These are phyloP conservation scores for Nemoura dubitans DNA, from an alignment of 2,888 invertebrate genomes.

Conservation along the genomic window DNA sequence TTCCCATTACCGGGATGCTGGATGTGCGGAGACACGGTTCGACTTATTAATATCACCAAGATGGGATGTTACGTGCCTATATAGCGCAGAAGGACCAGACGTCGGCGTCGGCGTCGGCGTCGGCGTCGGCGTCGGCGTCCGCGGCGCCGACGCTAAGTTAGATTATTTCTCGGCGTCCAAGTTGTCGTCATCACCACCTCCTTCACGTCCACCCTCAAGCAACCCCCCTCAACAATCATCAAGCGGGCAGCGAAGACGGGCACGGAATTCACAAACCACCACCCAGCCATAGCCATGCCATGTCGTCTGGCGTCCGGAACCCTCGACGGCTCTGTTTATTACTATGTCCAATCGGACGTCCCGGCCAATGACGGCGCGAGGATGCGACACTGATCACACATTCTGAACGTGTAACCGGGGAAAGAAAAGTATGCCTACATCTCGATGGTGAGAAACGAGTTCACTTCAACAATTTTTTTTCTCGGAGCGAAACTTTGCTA, in stretches of 20 bases:
- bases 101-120: conserved; percentile 15
- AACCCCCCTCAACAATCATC: conserved; percentile 36
- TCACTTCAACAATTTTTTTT: conserved; percentile 16
- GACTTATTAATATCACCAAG: conserved; percentile 41
- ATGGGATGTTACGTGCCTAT: conserved; percentile 31
- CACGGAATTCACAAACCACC: conserved; percentile 17
- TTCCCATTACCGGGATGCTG: conserved; percentile 29
- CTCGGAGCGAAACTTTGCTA: not conserved
- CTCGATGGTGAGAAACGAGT: conserved; percentile 2
- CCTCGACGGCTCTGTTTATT: not conserved
- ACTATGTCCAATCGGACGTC: conserved; percentile 3
- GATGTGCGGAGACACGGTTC: not conserved
- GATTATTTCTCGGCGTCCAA: conserved; percentile 33
- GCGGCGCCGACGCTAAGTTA: conserved; percentile 35
- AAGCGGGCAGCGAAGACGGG: not conserved
- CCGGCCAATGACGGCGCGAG: not conserved
- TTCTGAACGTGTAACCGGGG: not conserved
- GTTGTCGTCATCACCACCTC: conserved; percentile 21
- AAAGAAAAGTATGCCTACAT: conserved; percentile 35
- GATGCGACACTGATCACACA: conserved; percentile 5
- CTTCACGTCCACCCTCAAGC: conserved; percentile 7
- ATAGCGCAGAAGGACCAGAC: too few relatives aligned
- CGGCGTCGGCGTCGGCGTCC: not conserved
- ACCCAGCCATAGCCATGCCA: not conserved
- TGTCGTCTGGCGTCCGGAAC: not conserved